Percentiles rank a stretch among this genome's conserved stretches.
Conservation (phyloP, 2,113 vertebrate genomes). For the Gila orcuttii region DNA sequence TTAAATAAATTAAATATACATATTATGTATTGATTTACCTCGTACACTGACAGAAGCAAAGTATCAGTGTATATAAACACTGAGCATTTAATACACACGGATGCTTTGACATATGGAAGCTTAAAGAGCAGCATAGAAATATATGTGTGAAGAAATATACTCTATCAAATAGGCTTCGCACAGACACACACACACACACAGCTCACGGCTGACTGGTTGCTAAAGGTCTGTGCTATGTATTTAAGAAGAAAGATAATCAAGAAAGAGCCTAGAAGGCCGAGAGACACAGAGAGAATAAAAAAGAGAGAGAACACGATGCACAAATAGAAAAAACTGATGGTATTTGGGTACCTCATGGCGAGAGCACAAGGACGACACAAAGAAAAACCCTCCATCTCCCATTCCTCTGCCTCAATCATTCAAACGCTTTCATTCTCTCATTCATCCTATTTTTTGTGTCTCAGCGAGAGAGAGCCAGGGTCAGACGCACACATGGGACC, state of each 20-base stretch:
- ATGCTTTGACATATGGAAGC: not conserved
- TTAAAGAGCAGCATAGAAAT: not conserved
- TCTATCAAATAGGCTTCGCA: not conserved
- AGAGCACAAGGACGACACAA: conserved; percentile 63
- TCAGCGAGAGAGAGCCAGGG: conserved; percentile 21
- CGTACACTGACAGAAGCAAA: not conserved
- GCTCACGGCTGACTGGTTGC: conserved; percentile 34
- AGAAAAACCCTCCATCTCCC: conserved; percentile 17
- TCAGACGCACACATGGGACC: conserved; percentile 30
- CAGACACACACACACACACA: conserved; percentile 4
- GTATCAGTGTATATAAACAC: not conserved
- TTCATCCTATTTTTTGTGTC: conserved; percentile 32
- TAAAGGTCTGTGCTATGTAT: conserved; percentile 68
- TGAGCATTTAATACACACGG: not conserved
- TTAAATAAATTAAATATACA: not conserved
- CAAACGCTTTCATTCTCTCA: conserved; percentile 22
- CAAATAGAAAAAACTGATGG: conserved; percentile 8
- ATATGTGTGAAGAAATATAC: not conserved
- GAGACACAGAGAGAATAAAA: conserved; percentile 14
- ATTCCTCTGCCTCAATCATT: conserved; percentile 27
- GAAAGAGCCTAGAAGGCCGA: conserved; percentile 57
- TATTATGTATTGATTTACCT: not conserved
- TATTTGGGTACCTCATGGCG: conserved; percentile 66
- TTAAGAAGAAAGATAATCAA: conserved; percentile 75
- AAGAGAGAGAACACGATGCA: not conserved